phyloP scores from a whole-genome alignment of 1,140 invertebrate genomes.

The Drosophila tropicalis region DNA sequence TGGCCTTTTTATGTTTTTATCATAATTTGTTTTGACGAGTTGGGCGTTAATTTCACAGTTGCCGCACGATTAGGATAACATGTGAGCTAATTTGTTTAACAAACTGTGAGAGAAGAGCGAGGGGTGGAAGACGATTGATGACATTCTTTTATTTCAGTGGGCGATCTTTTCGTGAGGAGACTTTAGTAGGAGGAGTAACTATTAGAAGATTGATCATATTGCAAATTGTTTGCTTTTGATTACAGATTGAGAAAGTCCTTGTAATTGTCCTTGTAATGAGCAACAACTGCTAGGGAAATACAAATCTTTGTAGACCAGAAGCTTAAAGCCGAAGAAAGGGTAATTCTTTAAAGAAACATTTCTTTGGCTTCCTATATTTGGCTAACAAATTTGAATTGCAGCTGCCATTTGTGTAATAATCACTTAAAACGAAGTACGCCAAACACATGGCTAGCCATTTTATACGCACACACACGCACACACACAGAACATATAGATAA shows the following conservation, averaged over 20 bases:
- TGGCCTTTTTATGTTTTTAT: slow-evolving; percentile 68
- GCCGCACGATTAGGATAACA: slow-evolving; percentile 55
- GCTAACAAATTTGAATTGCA: slow-evolving; percentile 5
- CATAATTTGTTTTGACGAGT: slow-evolving; percentile 34
- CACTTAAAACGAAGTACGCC: slow-evolving; percentile 24
- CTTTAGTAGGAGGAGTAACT: too few species aligned
- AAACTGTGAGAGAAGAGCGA: not conserved
- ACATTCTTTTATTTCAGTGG: too few species aligned
- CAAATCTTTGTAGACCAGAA: too few species aligned
- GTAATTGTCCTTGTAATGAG: too few species aligned
- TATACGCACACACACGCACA: not conserved
- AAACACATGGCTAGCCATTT: not conserved
- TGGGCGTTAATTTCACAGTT: slow-evolving; percentile 25
- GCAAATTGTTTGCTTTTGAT: too few species aligned
- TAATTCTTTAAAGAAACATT: not conserved
- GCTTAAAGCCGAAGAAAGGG: not conserved
- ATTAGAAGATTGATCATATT: too few species aligned
- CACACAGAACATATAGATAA: slow-evolving; percentile 14
- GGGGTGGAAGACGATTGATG: not conserved
- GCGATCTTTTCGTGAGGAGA: too few species aligned
- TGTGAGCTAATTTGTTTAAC: slow-evolving; percentile 29
- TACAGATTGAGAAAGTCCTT: too few species aligned
- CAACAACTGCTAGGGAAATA: too few species aligned
- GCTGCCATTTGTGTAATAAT: slow-evolving; percentile 2
- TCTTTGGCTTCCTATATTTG: not conserved